Base-by-base conservation (phyloP, 2,797 vertebrate species). In the Passerculus sandwichensis region DNA sequence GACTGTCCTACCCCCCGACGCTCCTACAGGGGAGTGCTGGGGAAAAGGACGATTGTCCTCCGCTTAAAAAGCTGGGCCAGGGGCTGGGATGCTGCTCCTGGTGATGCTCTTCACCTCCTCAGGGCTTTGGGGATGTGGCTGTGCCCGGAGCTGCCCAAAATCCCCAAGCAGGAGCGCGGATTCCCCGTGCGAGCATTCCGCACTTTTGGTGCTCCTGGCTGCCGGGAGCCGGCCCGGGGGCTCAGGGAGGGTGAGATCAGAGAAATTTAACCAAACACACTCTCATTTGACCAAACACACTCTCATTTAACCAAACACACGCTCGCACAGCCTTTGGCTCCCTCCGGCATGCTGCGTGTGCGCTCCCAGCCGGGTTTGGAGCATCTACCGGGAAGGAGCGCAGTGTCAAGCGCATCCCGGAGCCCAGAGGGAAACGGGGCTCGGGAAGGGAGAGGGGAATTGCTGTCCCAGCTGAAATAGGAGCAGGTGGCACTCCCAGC, bases 351-450 rank as follows among this genome's bases (percentile, higher is more conserved):
- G 5, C 23, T 3, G 14, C 3, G 0, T 36, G n/a, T 1, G 71
- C 8, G 36, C 23, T 89, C 40, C 5, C 2, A 3, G 38, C 13
- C 18, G 21, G 34, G 5, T 27, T 26, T 5, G 0, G 2, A 38
- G 30, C 13, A 1, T 3, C n/a, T 2, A 32, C 13, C 14, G 61
- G 53, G 50, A 45, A 60, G 73, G 42, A 59, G 42, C 34, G 8
- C 42, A 3, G n/a, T 3, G 1, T 0, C 53, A 1, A 34, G 80
- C 16, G 3, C 62, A 1, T 2, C 6, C 2, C 30, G 0, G 44
- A 11, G 23, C 15, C 4, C 62, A 6, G 65, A 1, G 32, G 69
- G 61, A 40, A 50, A 9, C 0, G 5, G 45, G 6, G 22, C 47
- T 59, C 0, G 7, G 64, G 15, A 36, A 22, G 65, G 0, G 15